These are phyloP conservation scores for Monodelphis domestica DNA, from an alignment of 2,797 vertebrate species.

Conservation along the genomic window DNA sequence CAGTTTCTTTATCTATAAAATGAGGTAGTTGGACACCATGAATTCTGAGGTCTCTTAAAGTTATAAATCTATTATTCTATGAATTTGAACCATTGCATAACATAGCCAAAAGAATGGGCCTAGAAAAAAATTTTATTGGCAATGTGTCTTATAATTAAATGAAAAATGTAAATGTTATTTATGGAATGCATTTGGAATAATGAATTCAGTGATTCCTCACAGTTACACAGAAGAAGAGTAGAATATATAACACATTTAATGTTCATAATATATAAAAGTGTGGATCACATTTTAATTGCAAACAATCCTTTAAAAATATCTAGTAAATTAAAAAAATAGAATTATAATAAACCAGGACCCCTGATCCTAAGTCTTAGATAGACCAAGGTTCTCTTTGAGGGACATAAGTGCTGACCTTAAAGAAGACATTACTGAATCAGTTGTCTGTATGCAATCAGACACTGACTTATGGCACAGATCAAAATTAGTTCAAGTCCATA, in stretches of 20 bases:
- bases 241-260: not conserved
- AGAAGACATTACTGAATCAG: not conserved
- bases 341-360: not conserved
- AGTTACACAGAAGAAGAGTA: not conserved
- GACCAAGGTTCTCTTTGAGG: not conserved
- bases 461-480: not conserved
- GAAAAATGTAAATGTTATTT: slow-evolving; percentile 37
- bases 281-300: not conserved
- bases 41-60: not conserved
- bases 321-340: not conserved
- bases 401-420: not conserved
- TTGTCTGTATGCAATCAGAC: not conserved
- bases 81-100: not conserved
- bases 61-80: not conserved
- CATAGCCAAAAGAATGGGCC: not conserved
- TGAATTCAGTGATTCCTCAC: slow-evolving; percentile 25
- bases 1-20: not conserved
- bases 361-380: not conserved
- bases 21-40: not conserved
- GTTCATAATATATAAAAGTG: not conserved
- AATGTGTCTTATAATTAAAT: slow-evolving; percentile 16
- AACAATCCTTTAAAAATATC: slow-evolving; percentile 35
- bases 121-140: slow-evolving; percentile 39
- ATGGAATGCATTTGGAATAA: slow-evolving; percentile 32
- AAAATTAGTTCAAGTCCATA: not conserved